phyloP scores from a whole-genome alignment of 2,113 vertebrate genomes.

The Heliornis fulica region DNA sequence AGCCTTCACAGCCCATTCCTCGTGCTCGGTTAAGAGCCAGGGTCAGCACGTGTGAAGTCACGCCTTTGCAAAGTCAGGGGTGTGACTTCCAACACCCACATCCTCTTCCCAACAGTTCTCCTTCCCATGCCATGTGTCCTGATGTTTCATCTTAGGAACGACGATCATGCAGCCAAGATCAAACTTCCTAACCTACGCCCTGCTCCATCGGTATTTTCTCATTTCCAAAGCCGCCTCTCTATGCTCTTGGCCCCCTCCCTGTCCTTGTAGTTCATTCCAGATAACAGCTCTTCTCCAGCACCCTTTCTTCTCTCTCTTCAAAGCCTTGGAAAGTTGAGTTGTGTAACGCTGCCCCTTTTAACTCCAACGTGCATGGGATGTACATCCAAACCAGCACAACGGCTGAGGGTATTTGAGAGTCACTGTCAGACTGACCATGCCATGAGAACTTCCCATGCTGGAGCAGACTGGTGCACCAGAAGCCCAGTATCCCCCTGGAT shows the following conservation, averaged over 20 bases:
- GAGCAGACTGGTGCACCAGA: not conserved
- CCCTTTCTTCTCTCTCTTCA: not conserved
- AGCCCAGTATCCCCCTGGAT: not conserved
- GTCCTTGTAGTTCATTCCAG: not conserved
- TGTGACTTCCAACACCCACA: not conserved
- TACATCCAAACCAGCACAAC: not conserved
- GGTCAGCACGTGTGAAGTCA: not conserved
- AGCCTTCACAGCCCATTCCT: not conserved
- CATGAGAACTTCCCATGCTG: not conserved
- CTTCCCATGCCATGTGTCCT: not conserved
- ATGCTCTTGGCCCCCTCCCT: not conserved
- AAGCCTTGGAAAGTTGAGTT: not conserved
- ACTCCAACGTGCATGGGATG: accelerated
- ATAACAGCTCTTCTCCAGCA: not conserved
- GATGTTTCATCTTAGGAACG: not conserved
- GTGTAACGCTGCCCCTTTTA: not conserved
- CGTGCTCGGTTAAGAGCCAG: not conserved
- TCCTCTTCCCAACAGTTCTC: not conserved
- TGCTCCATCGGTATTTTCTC: not conserved
- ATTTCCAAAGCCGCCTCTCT: not conserved
- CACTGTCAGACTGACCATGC: accelerated
- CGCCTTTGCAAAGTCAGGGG: not conserved
- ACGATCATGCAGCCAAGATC: not conserved
- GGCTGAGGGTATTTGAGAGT: not conserved
- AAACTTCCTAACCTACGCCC: not conserved